Conservation (phyloP, 2,888 invertebrate species). For the Ceriagrion tenellum region DNA sequence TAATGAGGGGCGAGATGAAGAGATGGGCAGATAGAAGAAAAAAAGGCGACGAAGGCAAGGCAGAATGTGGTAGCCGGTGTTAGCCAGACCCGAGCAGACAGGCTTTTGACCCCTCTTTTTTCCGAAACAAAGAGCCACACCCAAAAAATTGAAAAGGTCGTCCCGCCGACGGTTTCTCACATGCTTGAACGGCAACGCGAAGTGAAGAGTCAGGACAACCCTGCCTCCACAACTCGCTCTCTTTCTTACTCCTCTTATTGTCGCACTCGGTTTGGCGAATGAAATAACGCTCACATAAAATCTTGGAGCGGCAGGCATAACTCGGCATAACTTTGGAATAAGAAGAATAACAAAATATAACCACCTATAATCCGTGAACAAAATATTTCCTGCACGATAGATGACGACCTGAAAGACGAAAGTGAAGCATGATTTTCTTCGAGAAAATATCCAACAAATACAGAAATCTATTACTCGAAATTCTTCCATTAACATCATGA, state of each 20-base stretch:
- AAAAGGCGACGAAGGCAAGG: not conserved
- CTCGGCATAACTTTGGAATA: not conserved
- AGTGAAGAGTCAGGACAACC: not conserved
- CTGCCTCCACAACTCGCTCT: not conserved
- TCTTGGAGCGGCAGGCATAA: not conserved
- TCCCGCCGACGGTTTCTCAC: not conserved
- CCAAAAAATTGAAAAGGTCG: not conserved
- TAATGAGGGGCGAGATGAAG: not conserved
- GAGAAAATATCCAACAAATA: too few species aligned
- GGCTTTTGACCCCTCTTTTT: slow-evolving; percentile 6
- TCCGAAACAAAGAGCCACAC: not conserved
- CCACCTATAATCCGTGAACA: too few species aligned
- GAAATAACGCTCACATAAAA: not conserved
- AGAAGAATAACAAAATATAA: not conserved
- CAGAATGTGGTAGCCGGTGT: not conserved
- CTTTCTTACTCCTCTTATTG: not conserved
- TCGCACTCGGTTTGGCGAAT: not conserved
- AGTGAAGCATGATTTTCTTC: too few species aligned
- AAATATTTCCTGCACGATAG: too few species aligned
- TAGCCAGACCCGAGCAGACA: not conserved
- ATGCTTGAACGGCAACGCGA: not conserved
- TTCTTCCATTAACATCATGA: too few species aligned
- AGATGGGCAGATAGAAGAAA: not conserved
- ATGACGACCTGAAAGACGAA: too few species aligned
- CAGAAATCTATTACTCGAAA: too few species aligned